phyloP scores from a whole-genome alignment of 2,888 invertebrate species.

The Sinhomidia bicolor region DNA sequence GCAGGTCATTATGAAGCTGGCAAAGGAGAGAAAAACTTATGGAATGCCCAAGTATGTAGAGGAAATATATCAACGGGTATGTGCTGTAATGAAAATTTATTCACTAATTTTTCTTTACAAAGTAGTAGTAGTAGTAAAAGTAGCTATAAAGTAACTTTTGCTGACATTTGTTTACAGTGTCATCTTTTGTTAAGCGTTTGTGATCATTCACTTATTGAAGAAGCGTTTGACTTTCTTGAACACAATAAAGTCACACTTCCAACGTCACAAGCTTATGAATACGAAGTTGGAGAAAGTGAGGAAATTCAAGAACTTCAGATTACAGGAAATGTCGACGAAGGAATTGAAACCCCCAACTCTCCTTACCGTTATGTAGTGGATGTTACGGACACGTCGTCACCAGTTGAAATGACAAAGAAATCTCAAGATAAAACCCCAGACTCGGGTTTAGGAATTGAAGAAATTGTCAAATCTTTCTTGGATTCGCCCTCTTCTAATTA shows the following conservation, averaged over 20 bases:
- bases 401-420: conserved; percentile 60
- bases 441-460: conserved; percentile 78
- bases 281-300: conserved; percentile 41
- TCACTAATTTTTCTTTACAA: background rate
- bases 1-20: conserved; percentile 88
- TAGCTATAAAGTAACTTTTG: no score
- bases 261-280: conserved; percentile 75
- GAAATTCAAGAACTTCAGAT: conserved; percentile 64
- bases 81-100: no score
- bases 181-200: conserved; percentile 90
- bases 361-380: conserved; percentile 79
- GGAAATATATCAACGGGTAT: conserved; percentile 87
- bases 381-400: conserved; percentile 61
- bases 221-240: conserved; percentile 91
- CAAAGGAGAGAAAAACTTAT: conserved; percentile 88
- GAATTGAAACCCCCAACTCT: conserved; percentile 79
- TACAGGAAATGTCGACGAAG: conserved; percentile 75
- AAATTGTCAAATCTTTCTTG: conserved; percentile 81
- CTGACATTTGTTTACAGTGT: no score
- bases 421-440: conserved; percentile 79
- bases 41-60: conserved; percentile 90
- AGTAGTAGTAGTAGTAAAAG: no score
- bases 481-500: conserved; percentile 88
- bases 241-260: conserved; percentile 85
- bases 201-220: conserved; percentile 93